Conservation (phyloP, 2,797 vertebrate genomes). For the Trachurus trachurus region DNA sequence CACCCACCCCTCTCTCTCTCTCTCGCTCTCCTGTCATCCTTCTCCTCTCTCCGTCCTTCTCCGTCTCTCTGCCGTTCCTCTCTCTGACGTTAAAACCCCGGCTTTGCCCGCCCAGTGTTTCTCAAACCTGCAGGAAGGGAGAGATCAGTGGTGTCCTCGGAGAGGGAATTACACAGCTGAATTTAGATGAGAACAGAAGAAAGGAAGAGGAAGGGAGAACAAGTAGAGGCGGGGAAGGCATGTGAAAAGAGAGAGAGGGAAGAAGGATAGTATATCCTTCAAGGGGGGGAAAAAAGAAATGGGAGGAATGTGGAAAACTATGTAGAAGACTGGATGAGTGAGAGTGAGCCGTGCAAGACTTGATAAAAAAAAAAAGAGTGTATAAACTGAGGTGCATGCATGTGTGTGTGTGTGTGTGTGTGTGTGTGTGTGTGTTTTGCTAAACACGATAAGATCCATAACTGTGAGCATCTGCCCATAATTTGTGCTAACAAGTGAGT, state of each 20-base stretch:
- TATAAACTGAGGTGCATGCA: neutral
- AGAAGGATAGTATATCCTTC: constrained; percentile 71
- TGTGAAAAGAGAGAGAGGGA: constrained; percentile 71
- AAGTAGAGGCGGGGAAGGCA: constrained; percentile 77
- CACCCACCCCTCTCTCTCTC: neutral
- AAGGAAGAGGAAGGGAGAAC: constrained; percentile 78
- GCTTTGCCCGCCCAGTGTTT: constrained; percentile 67
- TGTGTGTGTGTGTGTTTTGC: constrained; percentile 16
- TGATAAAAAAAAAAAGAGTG: constrained; percentile 28
- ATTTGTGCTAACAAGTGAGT: constrained; percentile 59
- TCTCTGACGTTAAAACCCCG: constrained; percentile 29
- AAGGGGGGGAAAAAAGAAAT: constrained; percentile 47
- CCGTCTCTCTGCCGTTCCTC: constrained; percentile 39
- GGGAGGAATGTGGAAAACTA: constrained; percentile 75
- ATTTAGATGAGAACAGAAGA: constrained; percentile 82
- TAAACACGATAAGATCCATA: constrained; percentile 44
- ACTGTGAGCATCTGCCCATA: constrained; percentile 40
- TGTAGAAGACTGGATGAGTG: constrained; percentile 32
- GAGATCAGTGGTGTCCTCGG: constrained; percentile 82
- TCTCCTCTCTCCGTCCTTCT: constrained; percentile 54
- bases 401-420: neutral
- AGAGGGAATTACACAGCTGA: constrained; percentile 78
- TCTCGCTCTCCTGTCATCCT: constrained; percentile 52
- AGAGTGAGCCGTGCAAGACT: constrained; percentile 19
- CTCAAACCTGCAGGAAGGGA: constrained; percentile 71